Evolutionary conservation across 2,797 vertebrate species (phyloP).

Genomic region (Myotis daubentonii): DNA sequence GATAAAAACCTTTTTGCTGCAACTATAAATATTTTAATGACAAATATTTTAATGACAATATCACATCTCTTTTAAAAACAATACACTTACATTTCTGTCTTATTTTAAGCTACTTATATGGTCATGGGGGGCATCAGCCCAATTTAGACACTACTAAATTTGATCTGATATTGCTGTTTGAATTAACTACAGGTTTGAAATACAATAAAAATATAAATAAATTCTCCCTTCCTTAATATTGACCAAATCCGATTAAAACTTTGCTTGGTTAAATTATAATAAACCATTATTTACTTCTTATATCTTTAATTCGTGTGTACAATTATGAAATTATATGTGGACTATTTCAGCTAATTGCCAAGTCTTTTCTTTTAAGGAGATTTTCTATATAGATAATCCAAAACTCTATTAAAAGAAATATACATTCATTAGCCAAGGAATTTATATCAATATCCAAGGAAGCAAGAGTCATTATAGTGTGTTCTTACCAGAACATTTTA

Average conservation of each 20-base stretch:
- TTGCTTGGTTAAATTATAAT: background rate
- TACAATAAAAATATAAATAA: background rate
- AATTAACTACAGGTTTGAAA: background rate
- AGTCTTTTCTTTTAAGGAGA: background rate
- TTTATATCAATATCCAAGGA: background rate
- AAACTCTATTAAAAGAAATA: background rate
- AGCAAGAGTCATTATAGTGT: background rate
- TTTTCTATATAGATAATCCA: background rate
- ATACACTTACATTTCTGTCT: background rate
- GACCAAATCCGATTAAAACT: background rate
- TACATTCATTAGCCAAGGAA: background rate
- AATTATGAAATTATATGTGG: background rate
- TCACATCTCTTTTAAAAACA: background rate
- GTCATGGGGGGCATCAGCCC: fast-evolving
- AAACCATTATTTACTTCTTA: background rate
- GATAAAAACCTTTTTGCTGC: background rate
- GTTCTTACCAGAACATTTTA: conserved; percentile 6
- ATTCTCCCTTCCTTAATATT: background rate
- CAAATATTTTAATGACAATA: background rate
- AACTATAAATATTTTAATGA: background rate
- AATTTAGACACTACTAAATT: background rate
- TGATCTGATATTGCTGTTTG: background rate
- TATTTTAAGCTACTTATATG: background rate
- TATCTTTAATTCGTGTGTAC: background rate
- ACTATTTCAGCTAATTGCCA: background rate